Percentiles rank a stretch among this genome's conserved stretches.
phyloP scores from a whole-genome alignment of 2,888 invertebrate genomes.

The Trachelus stipa region DNA sequence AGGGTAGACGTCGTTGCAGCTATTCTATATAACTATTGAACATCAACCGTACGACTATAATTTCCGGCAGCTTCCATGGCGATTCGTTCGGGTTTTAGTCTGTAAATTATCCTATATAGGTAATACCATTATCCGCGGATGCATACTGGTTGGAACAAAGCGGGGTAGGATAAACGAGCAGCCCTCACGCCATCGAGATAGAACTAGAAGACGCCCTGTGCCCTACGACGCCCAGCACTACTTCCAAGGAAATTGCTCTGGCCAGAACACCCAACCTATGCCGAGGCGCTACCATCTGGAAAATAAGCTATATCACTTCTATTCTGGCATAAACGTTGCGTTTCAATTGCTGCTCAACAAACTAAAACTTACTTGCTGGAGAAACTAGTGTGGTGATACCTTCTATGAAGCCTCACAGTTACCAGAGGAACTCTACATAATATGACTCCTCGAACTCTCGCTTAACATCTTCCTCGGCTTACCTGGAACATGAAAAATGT shows the following conservation, averaged over 20 bases:
- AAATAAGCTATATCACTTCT: neutral
- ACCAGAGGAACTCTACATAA: neutral
- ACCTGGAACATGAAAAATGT: neutral
- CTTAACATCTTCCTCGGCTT: neutral
- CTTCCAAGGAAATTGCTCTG: conserved; percentile 30
- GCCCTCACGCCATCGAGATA: conserved; percentile 32
- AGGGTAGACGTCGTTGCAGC: neutral
- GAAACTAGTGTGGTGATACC: neutral
- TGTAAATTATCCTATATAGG: conserved; percentile 37
- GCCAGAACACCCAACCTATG: neutral
- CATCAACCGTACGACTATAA: neutral
- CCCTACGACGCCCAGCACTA: neutral
- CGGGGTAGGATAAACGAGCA: conserved; percentile 40
- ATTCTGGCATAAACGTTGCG: neutral
- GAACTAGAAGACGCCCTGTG: conserved; percentile 1
- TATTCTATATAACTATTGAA: neutral
- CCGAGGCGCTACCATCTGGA: neutral
- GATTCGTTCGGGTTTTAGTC: conserved; percentile 33
- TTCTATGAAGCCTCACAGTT: neutral
- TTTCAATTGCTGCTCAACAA: neutral
- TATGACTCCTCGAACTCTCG: neutral
- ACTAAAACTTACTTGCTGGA: neutral
- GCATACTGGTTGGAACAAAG: conserved; percentile 37
- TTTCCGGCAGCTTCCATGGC: conserved; percentile 18
- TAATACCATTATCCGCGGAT: conserved; percentile 34